Conservation (phyloP, 2,113 vertebrate species). For the human region DNA sequence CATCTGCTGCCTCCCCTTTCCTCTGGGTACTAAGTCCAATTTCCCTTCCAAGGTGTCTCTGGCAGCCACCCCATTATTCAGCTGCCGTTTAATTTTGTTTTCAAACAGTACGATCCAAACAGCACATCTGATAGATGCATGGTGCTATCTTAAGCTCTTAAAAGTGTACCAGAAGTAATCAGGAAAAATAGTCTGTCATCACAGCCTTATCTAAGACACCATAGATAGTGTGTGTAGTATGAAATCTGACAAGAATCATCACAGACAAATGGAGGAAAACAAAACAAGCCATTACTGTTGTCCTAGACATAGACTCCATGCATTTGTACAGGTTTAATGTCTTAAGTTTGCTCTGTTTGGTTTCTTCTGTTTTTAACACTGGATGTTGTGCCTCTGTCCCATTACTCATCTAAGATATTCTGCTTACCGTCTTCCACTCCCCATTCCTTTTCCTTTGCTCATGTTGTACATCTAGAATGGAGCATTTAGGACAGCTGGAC, state of each 20-base stretch:
- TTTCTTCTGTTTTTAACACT: neutral
- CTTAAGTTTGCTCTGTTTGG: neutral
- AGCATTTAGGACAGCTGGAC: neutral
- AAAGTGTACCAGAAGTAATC: neutral
- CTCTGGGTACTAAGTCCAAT: neutral
- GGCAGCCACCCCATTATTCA: conserved; percentile 10
- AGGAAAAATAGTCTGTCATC: conserved; percentile 40
- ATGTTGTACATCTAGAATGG: neutral
- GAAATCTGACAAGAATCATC: neutral
- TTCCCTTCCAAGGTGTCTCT: neutral
- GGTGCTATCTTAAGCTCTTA: conserved; percentile 1
- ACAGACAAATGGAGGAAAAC: neutral
- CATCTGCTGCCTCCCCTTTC: neutral
- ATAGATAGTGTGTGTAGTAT: neutral
- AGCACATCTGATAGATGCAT: neutral
- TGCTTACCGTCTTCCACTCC: neutral
- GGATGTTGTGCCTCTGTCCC: neutral
- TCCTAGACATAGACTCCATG: neutral
- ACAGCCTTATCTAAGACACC: neutral
- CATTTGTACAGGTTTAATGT: neutral
- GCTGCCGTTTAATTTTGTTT: conserved; percentile 49
- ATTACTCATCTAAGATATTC: neutral
- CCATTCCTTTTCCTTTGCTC: neutral
- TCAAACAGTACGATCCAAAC: neutral
- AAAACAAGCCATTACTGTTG: neutral